A percentile compares a stretch with the other conserved stretches of the same genome.
Conservation (phyloP, 1,140 invertebrate species). For the Cotesia vestalis region DNA sequence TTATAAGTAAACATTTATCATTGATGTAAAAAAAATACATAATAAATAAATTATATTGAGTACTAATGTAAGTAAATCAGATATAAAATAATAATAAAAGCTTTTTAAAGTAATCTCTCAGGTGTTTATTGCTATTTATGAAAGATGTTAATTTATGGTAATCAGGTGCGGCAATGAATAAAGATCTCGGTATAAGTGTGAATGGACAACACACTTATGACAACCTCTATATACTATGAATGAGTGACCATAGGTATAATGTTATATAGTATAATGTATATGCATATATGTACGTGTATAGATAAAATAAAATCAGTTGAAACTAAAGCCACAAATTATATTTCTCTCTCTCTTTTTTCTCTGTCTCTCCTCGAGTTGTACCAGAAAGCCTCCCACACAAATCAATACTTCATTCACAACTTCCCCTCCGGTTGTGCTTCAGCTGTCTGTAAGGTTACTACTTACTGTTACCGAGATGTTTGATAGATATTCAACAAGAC, state of each 20-base stretch:
- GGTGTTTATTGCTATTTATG: constrained; percentile 3
- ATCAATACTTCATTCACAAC: constrained; percentile 62
- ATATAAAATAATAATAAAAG: not conserved
- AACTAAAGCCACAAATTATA: constrained; percentile 11
- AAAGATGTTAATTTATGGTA: constrained; percentile 30
- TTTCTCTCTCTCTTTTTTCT: not conserved
- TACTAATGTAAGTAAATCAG: not conserved
- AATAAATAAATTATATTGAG: constrained; percentile 21
- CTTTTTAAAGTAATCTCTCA: not conserved
- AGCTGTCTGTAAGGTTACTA: constrained; percentile 28
- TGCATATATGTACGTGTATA: too few relatives aligned
- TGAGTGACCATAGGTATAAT: constrained; percentile 7
- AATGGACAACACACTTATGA: constrained; percentile 27
- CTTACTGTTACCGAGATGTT: constrained; percentile 16
- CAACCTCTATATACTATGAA: constrained; percentile 3
- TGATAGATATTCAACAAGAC: not conserved
- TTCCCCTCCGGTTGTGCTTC: constrained; percentile 39
- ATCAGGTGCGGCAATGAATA: constrained; percentile 12
- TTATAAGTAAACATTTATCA: constrained; percentile 11
- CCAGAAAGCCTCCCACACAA: constrained; percentile 47
- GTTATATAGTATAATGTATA: too few relatives aligned
- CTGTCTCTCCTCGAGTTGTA: constrained; percentile 20
- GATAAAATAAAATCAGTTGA: not conserved
- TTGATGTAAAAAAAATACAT: constrained; percentile 9
- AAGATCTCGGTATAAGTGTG: constrained; percentile 21